Percentiles rank a stretch among this genome's conserved stretches.
Conservation (phyloP, 2,888 invertebrate species). For the Empis livida region DNA sequence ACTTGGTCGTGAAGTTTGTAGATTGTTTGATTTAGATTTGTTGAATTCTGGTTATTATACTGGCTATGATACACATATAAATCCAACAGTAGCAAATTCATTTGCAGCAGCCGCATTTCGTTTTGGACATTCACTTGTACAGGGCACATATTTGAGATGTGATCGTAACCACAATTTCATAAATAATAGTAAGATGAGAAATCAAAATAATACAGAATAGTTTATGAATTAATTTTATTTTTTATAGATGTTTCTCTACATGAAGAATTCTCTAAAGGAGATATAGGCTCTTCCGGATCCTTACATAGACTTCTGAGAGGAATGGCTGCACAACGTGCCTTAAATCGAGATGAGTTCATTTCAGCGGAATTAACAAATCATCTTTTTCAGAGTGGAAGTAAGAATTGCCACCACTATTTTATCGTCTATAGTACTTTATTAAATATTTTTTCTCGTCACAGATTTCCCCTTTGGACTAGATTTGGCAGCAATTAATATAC, state of each 20-base stretch:
- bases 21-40: conserved; percentile 60
- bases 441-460: conserved; percentile 13
- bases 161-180: conserved; percentile 56
- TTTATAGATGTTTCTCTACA: conserved; percentile 63
- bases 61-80: conserved; percentile 53
- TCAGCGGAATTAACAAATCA: conserved; percentile 70
- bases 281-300: conserved; percentile 65
- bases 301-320: conserved; percentile 68
- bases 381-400: conserved; percentile 57
- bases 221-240: background rate
- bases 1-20: conserved; percentile 60
- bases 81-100: conserved; percentile 63
- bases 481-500: conserved; percentile 76
- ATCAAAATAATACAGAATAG: background rate
- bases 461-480: conserved; percentile 68
- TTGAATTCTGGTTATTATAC: conserved; percentile 53
- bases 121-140: conserved; percentile 78
- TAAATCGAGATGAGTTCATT: conserved; percentile 70
- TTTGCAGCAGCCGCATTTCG: conserved; percentile 75
- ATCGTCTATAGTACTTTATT: background rate
- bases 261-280: conserved; percentile 58
- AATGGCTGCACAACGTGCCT: conserved; percentile 61
- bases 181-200: conserved; percentile 50
- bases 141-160: conserved; percentile 59
- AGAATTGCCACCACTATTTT: conserved; percentile 8